phyloP scores from a whole-genome alignment of 2,113 vertebrate genomes.

The Pluvialis apricaria region DNA sequence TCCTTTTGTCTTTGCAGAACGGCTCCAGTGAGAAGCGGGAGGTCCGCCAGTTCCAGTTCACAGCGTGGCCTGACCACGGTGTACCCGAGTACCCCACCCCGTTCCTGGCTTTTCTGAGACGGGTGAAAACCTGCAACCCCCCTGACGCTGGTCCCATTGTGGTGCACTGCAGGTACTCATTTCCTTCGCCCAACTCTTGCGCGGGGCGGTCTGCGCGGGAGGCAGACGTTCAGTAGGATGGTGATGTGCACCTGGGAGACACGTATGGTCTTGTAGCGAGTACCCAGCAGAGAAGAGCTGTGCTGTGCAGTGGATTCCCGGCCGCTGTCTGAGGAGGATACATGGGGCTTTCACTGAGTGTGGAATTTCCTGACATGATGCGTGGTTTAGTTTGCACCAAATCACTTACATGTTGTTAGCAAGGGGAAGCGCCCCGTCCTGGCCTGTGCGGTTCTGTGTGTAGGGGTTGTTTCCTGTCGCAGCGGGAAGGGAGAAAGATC shows the following conservation, averaged over 20 bases:
- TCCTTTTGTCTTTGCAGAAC: constrained; percentile 70
- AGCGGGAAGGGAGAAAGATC: not conserved
- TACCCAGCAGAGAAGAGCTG: not conserved
- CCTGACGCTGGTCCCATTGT: constrained; percentile 93
- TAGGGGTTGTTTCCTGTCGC: not conserved
- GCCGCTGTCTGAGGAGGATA: not conserved
- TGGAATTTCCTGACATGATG: not conserved
- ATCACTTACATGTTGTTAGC: not conserved
- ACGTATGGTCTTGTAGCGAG: accelerated
- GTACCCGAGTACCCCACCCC: constrained; percentile 97
- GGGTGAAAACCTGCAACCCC: constrained; percentile 97
- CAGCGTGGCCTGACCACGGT: constrained; percentile 95
- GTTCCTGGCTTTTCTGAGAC: constrained; percentile 93
- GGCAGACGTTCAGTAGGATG: not conserved
- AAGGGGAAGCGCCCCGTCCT: not conserved
- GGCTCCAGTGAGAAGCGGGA: constrained; percentile 97
- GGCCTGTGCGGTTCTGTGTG: not conserved
- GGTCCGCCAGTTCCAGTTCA: constrained; percentile 98
- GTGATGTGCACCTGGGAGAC: not conserved
- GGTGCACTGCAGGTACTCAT: constrained; percentile 91
- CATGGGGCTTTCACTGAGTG: not conserved
- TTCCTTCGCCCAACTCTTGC: not conserved
- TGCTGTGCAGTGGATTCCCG: not conserved
- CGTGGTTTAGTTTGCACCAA: not conserved
- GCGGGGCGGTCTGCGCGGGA: accelerated